Conservation (phyloP, 2,113 vertebrate genomes). For the Ophthalmolycus amberensis region DNA sequence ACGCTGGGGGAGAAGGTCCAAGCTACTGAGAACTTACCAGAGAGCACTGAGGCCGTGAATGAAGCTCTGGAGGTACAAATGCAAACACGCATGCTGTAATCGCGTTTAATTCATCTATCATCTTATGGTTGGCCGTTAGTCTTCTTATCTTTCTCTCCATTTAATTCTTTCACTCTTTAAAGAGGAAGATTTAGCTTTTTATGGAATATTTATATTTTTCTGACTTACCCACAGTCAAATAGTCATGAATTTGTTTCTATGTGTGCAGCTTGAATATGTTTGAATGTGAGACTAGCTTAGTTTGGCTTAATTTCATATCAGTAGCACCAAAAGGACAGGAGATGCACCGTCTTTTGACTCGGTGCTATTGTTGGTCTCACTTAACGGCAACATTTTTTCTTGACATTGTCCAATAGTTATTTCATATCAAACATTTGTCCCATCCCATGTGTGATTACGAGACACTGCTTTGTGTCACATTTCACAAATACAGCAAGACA, state of each 20-base stretch:
- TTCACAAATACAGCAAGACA: no score
- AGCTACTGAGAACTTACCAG: conserved; percentile 85
- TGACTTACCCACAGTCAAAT: background rate
- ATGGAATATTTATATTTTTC: background rate
- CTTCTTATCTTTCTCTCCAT: background rate
- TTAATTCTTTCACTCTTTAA: background rate
- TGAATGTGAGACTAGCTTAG: background rate
- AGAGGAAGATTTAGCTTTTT: background rate
- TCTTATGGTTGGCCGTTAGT: background rate
- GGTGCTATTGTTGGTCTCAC: no score
- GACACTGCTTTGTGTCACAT: no score
- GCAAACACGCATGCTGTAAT: conserved; percentile 1
- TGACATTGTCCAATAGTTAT: no score
- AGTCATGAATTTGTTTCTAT: no score
- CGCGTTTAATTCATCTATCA: background rate
- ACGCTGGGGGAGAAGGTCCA: conserved; percentile 89
- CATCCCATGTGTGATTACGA: no score
- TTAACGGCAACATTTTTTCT: no score
- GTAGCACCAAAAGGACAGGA: no score
- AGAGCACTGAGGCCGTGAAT: conserved; percentile 85
- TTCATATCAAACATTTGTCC: no score
- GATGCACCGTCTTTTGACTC: no score
- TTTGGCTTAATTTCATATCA: background rate
- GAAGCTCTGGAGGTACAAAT: conserved; percentile 91
- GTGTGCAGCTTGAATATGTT: background rate